Conservation (phyloP, 2,888 invertebrate species). For the Cephus pulcher region DNA sequence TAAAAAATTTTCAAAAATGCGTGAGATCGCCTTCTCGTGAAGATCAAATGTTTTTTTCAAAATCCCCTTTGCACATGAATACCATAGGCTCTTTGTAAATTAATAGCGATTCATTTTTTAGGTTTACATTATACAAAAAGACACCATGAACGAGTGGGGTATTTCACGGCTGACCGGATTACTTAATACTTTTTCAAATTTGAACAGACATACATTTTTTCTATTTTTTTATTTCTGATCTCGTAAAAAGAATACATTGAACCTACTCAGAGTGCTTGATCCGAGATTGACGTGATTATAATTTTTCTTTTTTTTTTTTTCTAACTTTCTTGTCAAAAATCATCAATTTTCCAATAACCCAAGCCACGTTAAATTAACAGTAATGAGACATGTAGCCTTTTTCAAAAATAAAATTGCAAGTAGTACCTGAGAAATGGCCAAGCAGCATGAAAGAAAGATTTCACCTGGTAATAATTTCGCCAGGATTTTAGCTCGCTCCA, state of each 20-base stretch:
- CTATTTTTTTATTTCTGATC: background rate
- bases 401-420: background rate
- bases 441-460: background rate
- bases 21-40: conserved; percentile 32
- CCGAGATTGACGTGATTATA: background rate
- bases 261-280: background rate
- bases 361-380: background rate
- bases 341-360: background rate
- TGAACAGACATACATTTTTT: background rate
- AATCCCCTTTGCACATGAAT: background rate
- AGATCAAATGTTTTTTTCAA: conserved; percentile 10
- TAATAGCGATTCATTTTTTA: background rate
- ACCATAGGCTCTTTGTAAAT: background rate
- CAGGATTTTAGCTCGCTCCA: background rate
- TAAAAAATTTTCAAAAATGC: conserved; percentile 29
- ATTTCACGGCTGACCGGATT: background rate
- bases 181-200: background rate
- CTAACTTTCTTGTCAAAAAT: background rate
- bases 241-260: background rate
- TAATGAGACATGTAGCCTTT: background rate
- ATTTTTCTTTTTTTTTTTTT: background rate
- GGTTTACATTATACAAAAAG: background rate
- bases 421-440: background rate
- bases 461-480: background rate
- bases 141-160: background rate